Evolutionary conservation across 2,113 vertebrate species (phyloP), one percentile per base, ranked within the genome.

Genomic region (Planiliza haematocheilus): DNA sequence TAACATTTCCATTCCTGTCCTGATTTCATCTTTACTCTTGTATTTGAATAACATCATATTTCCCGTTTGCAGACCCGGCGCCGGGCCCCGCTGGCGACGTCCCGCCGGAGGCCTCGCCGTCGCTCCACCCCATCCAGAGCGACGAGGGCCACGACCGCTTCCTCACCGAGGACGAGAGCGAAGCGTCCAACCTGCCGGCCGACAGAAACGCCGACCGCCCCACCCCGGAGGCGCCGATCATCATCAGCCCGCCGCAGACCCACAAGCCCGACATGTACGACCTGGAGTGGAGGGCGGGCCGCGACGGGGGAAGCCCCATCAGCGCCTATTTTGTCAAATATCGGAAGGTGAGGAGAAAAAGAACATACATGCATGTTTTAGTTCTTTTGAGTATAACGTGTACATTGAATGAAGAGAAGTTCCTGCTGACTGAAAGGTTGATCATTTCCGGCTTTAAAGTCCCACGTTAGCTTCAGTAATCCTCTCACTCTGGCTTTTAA

Each of bases 301-400:
- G 93, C 0, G 96, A 96, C 0, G 95, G 96, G 1, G 97, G 96
- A 1, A 90, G 86, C 34, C 95, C 95, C 24, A 94, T 99, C 88
- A 97, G 94, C 0, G 96, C 96, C 58, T 99, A 98, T 61, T 98
- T 99, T 41, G 97, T 99, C 61, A 97, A 97, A 73, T 99, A 99
- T 72, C 95, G 97, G 37, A 99, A 99, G 96, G 97, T 99, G 90
- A 89, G 39, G 12, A n/a, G 24, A 49, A 49, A 72, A 20, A 30
- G n/a, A n/a, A n/a, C n/a, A n/a, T n/a, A n/a, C n/a, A n/a, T n/a
- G n/a, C n/a, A n/a, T n/a, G n/a, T n/a, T n/a, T n/a, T n/a, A n/a
- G n/a, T n/a, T n/a, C n/a, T n/a, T n/a, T 34, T 0, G 0, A 45
- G 51, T 49, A 7, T 52, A 43, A 46, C 68, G 10, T 37, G 18